phyloP scores from a whole-genome alignment of 1,140 invertebrate species.

The Lamellibrachia luymesi region DNA sequence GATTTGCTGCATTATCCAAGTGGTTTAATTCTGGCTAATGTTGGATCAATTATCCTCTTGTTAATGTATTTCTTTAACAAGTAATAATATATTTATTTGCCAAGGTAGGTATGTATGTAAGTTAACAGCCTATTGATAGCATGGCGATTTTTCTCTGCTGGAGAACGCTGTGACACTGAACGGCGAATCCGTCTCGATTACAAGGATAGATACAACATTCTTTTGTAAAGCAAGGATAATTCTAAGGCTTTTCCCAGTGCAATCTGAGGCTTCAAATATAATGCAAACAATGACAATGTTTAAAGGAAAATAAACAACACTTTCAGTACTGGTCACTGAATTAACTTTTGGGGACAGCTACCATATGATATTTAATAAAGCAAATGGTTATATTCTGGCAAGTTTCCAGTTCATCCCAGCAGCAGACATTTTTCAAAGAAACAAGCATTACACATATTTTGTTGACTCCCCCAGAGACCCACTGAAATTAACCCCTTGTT shows the following conservation, averaged over 20 bases:
- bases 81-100: background rate
- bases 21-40: background rate
- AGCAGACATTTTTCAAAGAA: background rate
- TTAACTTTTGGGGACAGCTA: no score
- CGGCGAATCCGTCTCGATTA: background rate
- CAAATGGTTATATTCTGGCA: background rate
- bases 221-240: background rate
- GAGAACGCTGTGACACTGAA: background rate
- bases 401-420: background rate
- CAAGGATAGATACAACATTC: background rate
- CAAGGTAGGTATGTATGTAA: background rate
- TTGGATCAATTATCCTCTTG: background rate
- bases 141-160: background rate
- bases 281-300: no score
- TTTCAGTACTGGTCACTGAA: no score
- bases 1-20: background rate
- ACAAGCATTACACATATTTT: background rate
- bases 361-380: background rate
- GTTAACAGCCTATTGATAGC: background rate
- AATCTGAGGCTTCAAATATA: no score
- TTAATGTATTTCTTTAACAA: background rate
- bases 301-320: no score
- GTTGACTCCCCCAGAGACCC: background rate
- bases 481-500: background rate
- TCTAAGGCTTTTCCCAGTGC: background rate